phyloP scores from a whole-genome alignment of 1,140 invertebrate genomes.

The Drosophila varians region DNA sequence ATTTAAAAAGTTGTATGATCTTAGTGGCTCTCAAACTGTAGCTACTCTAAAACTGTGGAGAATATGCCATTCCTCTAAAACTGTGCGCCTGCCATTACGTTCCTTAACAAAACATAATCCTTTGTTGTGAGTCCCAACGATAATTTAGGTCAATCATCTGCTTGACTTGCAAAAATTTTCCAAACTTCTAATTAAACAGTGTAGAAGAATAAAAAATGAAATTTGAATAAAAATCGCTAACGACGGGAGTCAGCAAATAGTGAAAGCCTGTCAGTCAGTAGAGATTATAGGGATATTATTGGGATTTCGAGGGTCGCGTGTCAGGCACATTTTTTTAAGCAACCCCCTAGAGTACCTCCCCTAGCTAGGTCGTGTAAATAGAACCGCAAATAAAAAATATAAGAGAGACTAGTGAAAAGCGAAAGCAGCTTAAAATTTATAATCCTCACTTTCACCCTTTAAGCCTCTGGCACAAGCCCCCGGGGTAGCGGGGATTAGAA shows the following conservation, averaged over 20 bases:
- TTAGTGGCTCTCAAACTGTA: conserved; percentile 3
- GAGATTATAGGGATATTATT: conserved; percentile 65
- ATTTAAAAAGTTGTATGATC: background rate
- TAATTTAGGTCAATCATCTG: conserved; percentile 69
- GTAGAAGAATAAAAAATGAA: conserved; percentile 13
- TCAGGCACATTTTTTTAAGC: conserved; percentile 67
- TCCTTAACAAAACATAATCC: conserved; percentile 5
- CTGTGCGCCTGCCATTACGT: conserved; percentile 7
- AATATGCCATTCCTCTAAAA: background rate
- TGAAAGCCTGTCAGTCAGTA: conserved; percentile 32
- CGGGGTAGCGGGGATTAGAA: conserved; percentile 9
- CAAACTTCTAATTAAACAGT: conserved; percentile 57
- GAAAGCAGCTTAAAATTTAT: conserved; percentile 81
- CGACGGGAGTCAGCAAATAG: conserved; percentile 46
- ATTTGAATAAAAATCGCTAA: conserved; percentile 68
- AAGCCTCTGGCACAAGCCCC: conserved; percentile 36
- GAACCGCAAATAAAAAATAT: conserved; percentile 74
- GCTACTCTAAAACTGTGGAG: background rate
- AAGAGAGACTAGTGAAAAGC: conserved; percentile 56
- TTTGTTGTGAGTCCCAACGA: conserved; percentile 31
- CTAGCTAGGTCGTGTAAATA: conserved; percentile 38
- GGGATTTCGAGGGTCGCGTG: conserved; percentile 71
- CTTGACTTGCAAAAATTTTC: conserved; percentile 64
- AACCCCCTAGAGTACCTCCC: conserved; percentile 25
- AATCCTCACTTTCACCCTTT: conserved; percentile 79